A percentile compares a stretch with the other conserved stretches of the same genome.
Conservation (phyloP, 2,888 invertebrate species). For the Phalangium opilio region DNA sequence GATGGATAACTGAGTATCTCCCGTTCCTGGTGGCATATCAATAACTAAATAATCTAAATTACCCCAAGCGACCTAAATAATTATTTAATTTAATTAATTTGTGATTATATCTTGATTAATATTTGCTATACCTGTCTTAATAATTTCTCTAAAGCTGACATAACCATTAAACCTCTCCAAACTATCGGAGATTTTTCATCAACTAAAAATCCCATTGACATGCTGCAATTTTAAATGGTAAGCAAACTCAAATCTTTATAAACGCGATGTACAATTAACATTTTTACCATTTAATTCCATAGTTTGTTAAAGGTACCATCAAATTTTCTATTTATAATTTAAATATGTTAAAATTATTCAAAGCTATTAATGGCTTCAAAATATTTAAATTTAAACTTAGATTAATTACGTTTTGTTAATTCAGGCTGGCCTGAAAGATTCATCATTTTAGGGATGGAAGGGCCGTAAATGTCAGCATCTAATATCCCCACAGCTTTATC, state of each 20-base stretch:
- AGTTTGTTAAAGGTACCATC: constrained; percentile 76
- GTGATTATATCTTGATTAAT: background rate
- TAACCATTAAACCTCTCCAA: constrained; percentile 93
- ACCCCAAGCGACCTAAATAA: constrained; percentile 59
- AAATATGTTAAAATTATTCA: background rate
- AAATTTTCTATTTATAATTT: constrained; percentile 41
- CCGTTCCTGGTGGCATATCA: constrained; percentile 94
- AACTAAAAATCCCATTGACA: constrained; percentile 89
- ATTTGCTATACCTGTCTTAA: constrained; percentile 43
- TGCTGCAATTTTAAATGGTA: constrained; percentile 38
- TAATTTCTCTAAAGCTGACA: constrained; percentile 78
- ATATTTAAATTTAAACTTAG: background rate
- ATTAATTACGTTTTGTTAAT: constrained; percentile 44
- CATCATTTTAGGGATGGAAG: constrained; percentile 88
- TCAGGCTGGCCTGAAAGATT: constrained; percentile 68
- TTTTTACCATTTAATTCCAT: constrained; percentile 73
- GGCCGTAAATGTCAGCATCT: constrained; percentile 91
- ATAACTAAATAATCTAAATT: constrained; percentile 72
- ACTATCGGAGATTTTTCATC: constrained; percentile 70
- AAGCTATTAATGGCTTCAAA: background rate
- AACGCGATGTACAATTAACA: background rate
- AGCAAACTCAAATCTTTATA: background rate
- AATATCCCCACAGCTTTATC: constrained; percentile 61
- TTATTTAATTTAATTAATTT: background rate
- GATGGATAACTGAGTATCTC: constrained; percentile 82